Evolutionary conservation across 2,888 invertebrate genomes (phyloP), one percentile per base, ranked within the genome.

Genomic region (Chrysomela aeneicollis): DNA sequence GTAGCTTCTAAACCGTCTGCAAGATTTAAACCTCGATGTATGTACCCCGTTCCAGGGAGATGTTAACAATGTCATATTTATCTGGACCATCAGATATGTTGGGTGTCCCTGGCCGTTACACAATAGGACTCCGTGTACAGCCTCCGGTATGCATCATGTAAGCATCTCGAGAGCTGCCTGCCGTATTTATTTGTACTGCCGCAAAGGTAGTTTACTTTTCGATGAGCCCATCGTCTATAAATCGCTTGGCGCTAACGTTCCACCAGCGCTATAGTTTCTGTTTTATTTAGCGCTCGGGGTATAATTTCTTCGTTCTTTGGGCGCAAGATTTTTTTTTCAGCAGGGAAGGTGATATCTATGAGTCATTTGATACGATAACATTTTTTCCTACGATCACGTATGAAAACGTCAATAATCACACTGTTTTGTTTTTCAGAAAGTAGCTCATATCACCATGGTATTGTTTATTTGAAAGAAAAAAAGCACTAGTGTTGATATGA

Each of bases 191-290:
- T 78, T 78, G 77, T 76, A 73, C 73, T 74, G 73, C 73, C 70
- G 73, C 73, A 71, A 72, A 67, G 71, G 76, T 72, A 72, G 74
- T 78, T 76, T 77, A 72, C 75, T 76, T 79, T 77, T 79, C 79
- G 76, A 65, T 74, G 70, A 75, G 77, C 68, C 74, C 76, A 69
- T 76, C n/a, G 75, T 68, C 74, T 74, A 78, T 79, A 79, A 79
- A 79, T 79, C 79, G 74, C 69, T 78, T 77, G 76, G 67, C 79
- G 73, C 69, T 61, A 60, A 35, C 35, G 35, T 12, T 35, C 35
- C 8, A 3, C 26, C 26, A 3, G 26, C 26, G 8, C 47, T 26
- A 35, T 26, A 26, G 6, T 26, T 26, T 26, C 26, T 3, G 26
- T 26, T 26, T 26, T 26, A 26, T 26, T 26, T 26, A 26, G 26